phyloP scores from a whole-genome alignment of 2,888 invertebrate species.

The Cinara cedri region DNA sequence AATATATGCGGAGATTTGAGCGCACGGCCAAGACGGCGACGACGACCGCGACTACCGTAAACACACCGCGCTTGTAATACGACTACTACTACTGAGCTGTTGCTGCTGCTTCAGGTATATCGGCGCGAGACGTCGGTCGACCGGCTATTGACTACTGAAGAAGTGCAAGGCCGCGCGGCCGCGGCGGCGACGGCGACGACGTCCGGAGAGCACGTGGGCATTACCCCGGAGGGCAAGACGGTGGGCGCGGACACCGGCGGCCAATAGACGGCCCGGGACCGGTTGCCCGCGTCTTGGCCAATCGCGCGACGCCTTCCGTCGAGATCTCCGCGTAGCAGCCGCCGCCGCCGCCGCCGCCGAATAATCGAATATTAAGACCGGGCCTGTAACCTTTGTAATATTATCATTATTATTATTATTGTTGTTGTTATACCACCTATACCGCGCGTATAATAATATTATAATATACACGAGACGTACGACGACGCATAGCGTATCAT shows the following conservation, averaged over 20 bases:
- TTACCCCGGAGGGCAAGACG: constrained; percentile 46
- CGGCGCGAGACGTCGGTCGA: constrained; percentile 25
- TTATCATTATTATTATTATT: too few relatives aligned
- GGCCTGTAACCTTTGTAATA: neutral
- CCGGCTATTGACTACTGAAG: constrained; percentile 51
- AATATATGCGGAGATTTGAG: too few relatives aligned
- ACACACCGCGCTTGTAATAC: neutral
- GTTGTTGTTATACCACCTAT: neutral
- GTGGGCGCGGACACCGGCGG: constrained; percentile 41
- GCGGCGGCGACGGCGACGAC: constrained; percentile 1
- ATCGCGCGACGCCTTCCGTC: neutral
- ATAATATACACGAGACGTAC: neutral
- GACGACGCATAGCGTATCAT: too few relatives aligned
- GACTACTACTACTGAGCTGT: neutral
- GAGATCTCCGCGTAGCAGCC: constrained; percentile 15
- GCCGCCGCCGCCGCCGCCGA: neutral
- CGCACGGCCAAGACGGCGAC: constrained; percentile 5
- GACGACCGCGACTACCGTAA: neutral
- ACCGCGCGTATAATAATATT: neutral
- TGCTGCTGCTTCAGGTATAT: neutral
- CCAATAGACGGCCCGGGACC: constrained; percentile 10
- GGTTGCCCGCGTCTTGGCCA: constrained; percentile 15
- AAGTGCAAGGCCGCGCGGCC: constrained; percentile 53
- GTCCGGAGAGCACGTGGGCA: constrained; percentile 47
- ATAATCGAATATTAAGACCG: neutral